A percentile compares a stretch with the other conserved stretches of the same genome.
Evolutionary conservation across 1,140 invertebrate genomes (phyloP).

Genomic region (Drepana arcuata): DNA sequence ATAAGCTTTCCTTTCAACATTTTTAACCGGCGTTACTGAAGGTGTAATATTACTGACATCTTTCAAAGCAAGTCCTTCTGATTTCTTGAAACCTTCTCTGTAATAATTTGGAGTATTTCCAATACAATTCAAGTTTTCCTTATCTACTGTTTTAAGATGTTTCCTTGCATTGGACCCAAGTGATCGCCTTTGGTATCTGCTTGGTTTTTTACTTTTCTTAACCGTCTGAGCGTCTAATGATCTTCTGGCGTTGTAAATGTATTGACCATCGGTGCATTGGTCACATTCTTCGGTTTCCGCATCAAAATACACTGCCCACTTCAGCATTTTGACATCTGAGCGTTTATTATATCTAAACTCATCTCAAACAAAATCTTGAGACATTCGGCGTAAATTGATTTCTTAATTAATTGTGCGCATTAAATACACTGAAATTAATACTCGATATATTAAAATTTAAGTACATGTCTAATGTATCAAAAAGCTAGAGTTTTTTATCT

Average conservation of each 20-base stretch:
- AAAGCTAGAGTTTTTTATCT: too few relatives aligned
- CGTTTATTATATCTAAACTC: too few relatives aligned
- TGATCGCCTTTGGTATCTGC: constrained; percentile 57
- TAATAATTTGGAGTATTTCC: constrained; percentile 61
- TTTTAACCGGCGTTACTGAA: constrained; percentile 37
- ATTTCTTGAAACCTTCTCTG: constrained; percentile 58
- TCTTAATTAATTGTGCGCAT: too few relatives aligned
- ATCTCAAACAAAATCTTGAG: too few relatives aligned
- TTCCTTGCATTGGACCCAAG: constrained; percentile 45
- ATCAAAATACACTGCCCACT: constrained; percentile 61
- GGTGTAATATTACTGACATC: constrained; percentile 65
- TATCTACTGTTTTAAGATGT: constrained; percentile 46
- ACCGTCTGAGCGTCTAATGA: constrained; percentile 52
- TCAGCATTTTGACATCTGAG: constrained; percentile 58
- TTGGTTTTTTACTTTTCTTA: constrained; percentile 62
- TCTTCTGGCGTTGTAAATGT: constrained; percentile 34
- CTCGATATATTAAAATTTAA: too few relatives aligned
- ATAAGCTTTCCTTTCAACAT: constrained; percentile 37
- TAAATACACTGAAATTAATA: too few relatives aligned
- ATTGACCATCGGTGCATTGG: constrained; percentile 19
- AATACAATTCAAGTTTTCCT: constrained; percentile 59
- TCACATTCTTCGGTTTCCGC: constrained; percentile 24
- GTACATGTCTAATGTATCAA: too few relatives aligned
- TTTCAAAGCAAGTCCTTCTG: constrained; percentile 46
- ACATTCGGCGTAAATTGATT: too few relatives aligned